These are phyloP conservation scores for Aselliscus stoliczkanus DNA, from an alignment of 2,797 vertebrate genomes.

Conservation along the genomic window DNA sequence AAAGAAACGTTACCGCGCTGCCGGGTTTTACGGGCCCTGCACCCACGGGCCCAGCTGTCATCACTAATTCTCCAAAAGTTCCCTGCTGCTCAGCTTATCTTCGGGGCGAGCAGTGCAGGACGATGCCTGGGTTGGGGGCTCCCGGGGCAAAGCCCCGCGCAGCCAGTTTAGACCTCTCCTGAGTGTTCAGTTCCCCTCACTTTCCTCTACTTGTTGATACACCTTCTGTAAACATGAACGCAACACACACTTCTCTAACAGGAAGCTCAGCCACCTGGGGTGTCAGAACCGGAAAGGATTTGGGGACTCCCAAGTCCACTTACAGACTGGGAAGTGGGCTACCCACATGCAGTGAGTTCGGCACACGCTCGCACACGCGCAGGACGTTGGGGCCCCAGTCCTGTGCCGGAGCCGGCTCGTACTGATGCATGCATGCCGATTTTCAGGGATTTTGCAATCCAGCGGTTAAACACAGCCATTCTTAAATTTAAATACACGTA, in stretches of 20 bases:
- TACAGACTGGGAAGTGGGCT: neutral
- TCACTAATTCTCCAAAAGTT: neutral
- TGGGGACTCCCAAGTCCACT: neutral
- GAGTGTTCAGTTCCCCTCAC: neutral
- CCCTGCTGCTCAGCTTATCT: neutral
- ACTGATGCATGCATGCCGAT: neutral
- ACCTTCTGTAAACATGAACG: neutral
- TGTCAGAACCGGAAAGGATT: neutral
- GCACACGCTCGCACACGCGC: neutral
- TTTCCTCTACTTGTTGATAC: neutral
- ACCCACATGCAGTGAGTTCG: too few species aligned
- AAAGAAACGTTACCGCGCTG: constrained; percentile 33
- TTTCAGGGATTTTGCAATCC: neutral
- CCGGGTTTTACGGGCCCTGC: too few species aligned
- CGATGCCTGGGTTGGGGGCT: neutral
- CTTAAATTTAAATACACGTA: neutral
- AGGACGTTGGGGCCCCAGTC: rapidly evolving
- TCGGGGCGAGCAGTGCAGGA: neutral
- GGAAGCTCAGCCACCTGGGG: neutral
- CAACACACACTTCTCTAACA: neutral
- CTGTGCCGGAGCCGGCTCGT: neutral
- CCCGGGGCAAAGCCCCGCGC: neutral
- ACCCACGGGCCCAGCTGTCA: neutral
- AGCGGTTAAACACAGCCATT: neutral
- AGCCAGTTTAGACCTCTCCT: neutral